Conservation (phyloP, 2,888 invertebrate species). For the Amblyjoppa fuscipennis region DNA sequence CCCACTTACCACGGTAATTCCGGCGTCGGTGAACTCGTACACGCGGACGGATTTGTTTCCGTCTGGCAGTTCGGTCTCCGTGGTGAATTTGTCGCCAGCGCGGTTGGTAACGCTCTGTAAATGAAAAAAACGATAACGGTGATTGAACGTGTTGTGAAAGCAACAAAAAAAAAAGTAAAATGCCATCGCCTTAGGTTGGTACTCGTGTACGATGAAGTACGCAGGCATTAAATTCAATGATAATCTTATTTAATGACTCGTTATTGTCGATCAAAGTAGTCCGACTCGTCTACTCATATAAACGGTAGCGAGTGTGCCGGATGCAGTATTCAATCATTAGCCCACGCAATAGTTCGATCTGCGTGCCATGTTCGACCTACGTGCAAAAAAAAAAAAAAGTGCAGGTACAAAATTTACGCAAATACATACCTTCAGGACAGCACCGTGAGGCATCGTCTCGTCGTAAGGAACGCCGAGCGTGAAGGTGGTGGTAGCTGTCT, state of each 20-base stretch:
- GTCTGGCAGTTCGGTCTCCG: conserved; percentile 76
- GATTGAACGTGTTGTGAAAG: conserved; percentile 2
- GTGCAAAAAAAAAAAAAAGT: neutral
- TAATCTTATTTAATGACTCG: conserved; percentile 47
- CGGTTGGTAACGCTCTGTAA: conserved; percentile 79
- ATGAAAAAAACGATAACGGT: conserved; percentile 48
- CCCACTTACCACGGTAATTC: conserved; percentile 80
- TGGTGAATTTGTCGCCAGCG: conserved; percentile 78
- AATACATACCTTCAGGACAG: conserved; percentile 79
- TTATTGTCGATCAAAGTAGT: conserved; percentile 24
- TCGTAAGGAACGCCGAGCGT: conserved; percentile 82
- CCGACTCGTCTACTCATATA: conserved; percentile 26
- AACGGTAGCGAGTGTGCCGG: conserved; percentile 38
- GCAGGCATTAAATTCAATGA: conserved; percentile 48
- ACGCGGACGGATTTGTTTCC: conserved; percentile 78
- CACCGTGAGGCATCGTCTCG: conserved; percentile 81
- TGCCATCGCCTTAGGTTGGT: too few species aligned
- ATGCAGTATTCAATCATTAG: conserved; percentile 1
- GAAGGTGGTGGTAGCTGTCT: conserved; percentile 78
- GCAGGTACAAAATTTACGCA: conserved; percentile 2
- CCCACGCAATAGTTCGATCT: too few species aligned
- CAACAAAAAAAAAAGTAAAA: neutral
- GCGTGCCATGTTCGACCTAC: too few species aligned
- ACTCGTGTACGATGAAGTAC: neutral
- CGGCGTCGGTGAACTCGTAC: conserved; percentile 82